A percentile compares a stretch with the other conserved stretches of the same genome.
phyloP scores from a whole-genome alignment of 2,113 vertebrate genomes.

The Ardeotis arabs region DNA sequence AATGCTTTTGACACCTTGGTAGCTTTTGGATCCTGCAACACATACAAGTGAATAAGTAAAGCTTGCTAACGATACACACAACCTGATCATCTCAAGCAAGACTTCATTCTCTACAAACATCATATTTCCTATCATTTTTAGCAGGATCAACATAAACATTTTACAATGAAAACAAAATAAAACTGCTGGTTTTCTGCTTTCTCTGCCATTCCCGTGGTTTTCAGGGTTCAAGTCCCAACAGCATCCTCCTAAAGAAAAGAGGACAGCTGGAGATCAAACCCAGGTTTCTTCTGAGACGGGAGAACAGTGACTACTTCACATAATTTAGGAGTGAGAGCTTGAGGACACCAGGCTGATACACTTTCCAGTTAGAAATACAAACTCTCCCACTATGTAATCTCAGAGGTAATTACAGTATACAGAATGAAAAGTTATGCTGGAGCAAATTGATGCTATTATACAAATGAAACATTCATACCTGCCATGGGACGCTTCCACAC shows the following conservation, averaged over 20 bases:
- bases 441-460: background rate
- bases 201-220: background rate
- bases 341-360: background rate
- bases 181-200: background rate
- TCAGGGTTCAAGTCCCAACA: background rate
- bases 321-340: background rate
- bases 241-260: background rate
- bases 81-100: background rate
- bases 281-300: background rate
- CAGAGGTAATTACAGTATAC: background rate
- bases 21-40: conserved; percentile 74
- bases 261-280: background rate
- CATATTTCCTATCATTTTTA: background rate
- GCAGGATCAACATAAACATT: background rate
- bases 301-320: background rate
- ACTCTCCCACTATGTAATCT: background rate
- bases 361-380: background rate
- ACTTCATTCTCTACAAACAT: background rate
- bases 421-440: background rate
- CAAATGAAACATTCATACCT: conserved; percentile 65
- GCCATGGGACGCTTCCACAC: conserved; percentile 90
- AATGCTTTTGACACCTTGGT: conserved; percentile 1
- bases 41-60: background rate
- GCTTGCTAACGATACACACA: background rate
- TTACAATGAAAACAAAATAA: background rate